Base-by-base conservation (phyloP, 2,797 vertebrate species). In the Hemibagrus guttatus region DNA sequence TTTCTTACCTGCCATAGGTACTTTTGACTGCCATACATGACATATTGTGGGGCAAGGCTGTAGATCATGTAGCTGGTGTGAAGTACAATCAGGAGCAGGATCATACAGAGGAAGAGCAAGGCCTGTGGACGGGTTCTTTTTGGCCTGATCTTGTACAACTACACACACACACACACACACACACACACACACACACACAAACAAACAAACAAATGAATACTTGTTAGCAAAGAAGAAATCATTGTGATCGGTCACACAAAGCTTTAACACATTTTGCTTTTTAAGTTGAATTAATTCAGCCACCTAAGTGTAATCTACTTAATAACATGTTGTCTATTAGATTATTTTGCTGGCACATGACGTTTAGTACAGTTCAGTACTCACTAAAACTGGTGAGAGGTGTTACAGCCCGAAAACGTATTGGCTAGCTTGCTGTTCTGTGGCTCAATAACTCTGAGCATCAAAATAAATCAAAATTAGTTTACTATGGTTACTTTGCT, bases 11-110 rank as follows among this genome's bases (percentile, higher is more conserved):
- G 95, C 81, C 94, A 89, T 72, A 97, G 91, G 91, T 99, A 99
- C 88, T 98, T 99, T 94, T 99, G 98, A 93, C 98, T 99, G 93
- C 98, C 98, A 83, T 98, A 99, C 98, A 99, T 99, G 88, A 99
- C 98, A 72, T 99, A 99, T 84, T 99, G 98, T 4, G 98, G 98
- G 0, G 98, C 98, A 64, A 99, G 96, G 91, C 98, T 99, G 92
- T 99, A 99, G 93, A 99, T 98, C 97, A 99, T 98, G 91, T 99
- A 99, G 93, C 97, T 99, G 85, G 96, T 98, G 92, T 99, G 97
- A 87, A 99, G 97, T 87, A 99, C 97, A 87, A 99, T 99, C 90
- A 99, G 93, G 26, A 99, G 96, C 58, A 99, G 97, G 91, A 99
- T 99, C 97, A 99, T 98, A 90, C 98, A 99, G 86, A 99, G 97